phyloP scores from a whole-genome alignment of 2,888 invertebrate species.

The Sipha maydis region DNA sequence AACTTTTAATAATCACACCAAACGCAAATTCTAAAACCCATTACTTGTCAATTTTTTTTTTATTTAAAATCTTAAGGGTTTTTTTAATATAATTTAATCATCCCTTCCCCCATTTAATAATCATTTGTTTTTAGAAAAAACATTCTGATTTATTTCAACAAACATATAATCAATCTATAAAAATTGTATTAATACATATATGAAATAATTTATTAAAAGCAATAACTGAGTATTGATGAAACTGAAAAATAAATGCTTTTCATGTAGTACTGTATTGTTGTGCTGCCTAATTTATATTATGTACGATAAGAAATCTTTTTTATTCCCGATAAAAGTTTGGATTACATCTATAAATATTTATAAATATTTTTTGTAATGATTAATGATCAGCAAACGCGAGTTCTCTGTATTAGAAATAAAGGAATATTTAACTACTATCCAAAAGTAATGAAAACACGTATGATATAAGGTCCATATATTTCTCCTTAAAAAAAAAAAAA shows the following conservation, averaged over 20 bases:
- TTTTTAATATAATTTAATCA: no score
- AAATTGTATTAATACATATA: background rate
- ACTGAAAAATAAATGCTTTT: background rate
- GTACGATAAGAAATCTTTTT: background rate
- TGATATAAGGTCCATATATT: no score
- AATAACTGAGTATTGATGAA: background rate
- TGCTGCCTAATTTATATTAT: slow-evolving; percentile 16
- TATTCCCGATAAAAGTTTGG: background rate
- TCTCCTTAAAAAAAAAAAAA: no score
- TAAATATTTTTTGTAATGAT: no score
- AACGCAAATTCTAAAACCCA: no score
- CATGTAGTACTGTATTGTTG: background rate
- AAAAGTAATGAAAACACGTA: no score
- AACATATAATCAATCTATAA: background rate
- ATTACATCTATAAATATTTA: background rate
- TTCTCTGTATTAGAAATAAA: background rate
- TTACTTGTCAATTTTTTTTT: background rate
- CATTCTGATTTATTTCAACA: background rate
- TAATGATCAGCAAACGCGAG: background rate
- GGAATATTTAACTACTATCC: no score
- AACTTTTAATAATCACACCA: background rate
- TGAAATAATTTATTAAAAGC: background rate
- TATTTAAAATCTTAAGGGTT: no score
- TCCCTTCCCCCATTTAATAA: no score
- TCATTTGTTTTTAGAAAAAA: no score